Evolutionary conservation across 2,888 invertebrate species (phyloP), one percentile per base, ranked within the genome.

Genomic region (Sinopyrophorus schimmeli): DNA sequence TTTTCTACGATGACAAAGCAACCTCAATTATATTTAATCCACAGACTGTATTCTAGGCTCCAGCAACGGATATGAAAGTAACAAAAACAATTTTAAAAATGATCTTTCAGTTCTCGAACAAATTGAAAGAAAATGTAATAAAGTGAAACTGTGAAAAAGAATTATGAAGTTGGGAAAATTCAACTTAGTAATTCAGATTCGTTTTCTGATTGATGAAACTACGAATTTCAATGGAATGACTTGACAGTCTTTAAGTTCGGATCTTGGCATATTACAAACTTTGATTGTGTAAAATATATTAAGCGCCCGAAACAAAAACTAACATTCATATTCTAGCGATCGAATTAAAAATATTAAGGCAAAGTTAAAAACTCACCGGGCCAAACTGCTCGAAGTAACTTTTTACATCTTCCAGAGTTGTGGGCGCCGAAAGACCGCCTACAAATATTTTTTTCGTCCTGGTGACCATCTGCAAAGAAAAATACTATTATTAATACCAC

Each of bases 391-490:
- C 95, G 81, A 99, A 99, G 81, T 99, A 99, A 80, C 92, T 93
- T 85, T 97, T 98, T 76, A 99, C 96, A 77, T 99, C 98, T 80
- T 99, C 98, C 76, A 98, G 86, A 73, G 98, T 99, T 74, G 98
- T 98, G 74, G 96, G 94, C 74, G 98, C 97, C 71, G 98, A 98
- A 71, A 99, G 84, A 74, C 99, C 99, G 70, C 99, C 99, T 74
- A 99, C 97, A 82, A 99, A 99, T 81, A 99, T 97, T 83, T 99
- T 99, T 89, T 98, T 99, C 82, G 98, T 99, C 84, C 95, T 91
- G 81, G 97, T 97, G 77, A 98, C 95, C 95, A 98, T 96, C 97
- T 98, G 86, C 37, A 74, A 71, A 53, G 42, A 58, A 62, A 37
- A 62, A 37, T 7, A 16, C 1, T 24, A 15, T 38, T 23, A 7